Conservation (phyloP, 2,888 invertebrate species). For the Lasioglossum morio region DNA sequence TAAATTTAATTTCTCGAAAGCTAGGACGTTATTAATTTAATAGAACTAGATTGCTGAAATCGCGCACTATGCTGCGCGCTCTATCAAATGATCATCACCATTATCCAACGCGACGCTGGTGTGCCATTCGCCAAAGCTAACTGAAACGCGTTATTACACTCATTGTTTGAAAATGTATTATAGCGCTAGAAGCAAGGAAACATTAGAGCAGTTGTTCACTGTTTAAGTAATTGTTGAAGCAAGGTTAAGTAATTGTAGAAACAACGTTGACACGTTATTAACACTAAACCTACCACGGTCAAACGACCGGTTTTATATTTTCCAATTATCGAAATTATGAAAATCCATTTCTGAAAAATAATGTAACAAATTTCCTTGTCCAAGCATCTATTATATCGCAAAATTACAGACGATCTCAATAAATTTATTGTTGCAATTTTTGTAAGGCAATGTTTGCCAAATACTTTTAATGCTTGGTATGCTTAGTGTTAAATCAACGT, state of each 20-base stretch:
- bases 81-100: constrained; percentile 5
- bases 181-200: background rate
- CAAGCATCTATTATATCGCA: too few species aligned
- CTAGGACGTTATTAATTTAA: background rate
- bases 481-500: too few species aligned
- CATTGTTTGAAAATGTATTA: background rate
- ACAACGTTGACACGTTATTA: too few species aligned
- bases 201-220: background rate
- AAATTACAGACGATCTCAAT: too few species aligned
- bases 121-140: constrained; percentile 5
- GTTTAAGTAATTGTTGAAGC: background rate
- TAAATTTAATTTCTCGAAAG: background rate
- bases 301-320: too few species aligned
- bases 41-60: constrained; percentile 3
- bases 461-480: too few species aligned
- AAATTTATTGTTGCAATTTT: too few species aligned
- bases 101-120: background rate
- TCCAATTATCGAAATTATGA: too few species aligned
- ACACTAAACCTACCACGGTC: too few species aligned
- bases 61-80: background rate
- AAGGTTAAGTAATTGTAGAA: background rate
- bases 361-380: too few species aligned
- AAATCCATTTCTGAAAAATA: too few species aligned
- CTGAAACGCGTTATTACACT: background rate
- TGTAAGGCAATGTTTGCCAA: too few species aligned